Conservation (phyloP, 2,888 invertebrate genomes). For the Nasonia oneida region DNA sequence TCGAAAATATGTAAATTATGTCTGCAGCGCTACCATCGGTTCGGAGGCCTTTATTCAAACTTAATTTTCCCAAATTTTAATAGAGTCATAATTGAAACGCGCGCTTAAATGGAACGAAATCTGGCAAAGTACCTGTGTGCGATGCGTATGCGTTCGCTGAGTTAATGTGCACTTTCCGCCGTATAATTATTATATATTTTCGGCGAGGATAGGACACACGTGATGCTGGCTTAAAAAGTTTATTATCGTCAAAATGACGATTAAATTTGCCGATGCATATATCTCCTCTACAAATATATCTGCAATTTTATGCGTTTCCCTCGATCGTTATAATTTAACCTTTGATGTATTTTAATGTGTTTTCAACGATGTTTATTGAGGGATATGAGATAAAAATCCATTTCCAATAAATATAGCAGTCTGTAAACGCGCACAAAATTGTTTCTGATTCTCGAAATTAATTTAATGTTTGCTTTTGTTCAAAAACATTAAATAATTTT, state of each 20-base stretch:
- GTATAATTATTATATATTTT: not conserved
- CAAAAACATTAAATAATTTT: too few relatives aligned
- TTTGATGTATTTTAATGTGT: not conserved
- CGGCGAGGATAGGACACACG: not conserved
- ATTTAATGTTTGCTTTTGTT: too few relatives aligned
- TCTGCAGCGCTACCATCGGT: too few relatives aligned
- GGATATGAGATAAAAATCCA: too few relatives aligned
- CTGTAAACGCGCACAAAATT: too few relatives aligned
- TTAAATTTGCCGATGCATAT: not conserved
- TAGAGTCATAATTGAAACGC: not conserved
- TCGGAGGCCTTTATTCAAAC: not conserved
- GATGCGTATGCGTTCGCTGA: not conserved
- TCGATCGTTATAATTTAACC: not conserved
- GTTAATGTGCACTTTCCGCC: not conserved
- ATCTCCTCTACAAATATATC: too few relatives aligned
- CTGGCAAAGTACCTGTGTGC: not conserved
- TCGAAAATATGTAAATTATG: too few relatives aligned
- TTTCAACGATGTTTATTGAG: too few relatives aligned
- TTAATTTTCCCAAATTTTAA: not conserved
- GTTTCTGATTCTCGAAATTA: too few relatives aligned
- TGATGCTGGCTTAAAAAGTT: not conserved
- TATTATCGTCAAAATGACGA: not conserved
- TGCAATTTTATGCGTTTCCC: not conserved
- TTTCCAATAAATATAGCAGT: too few relatives aligned
- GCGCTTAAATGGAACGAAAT: not conserved